Percentiles rank a stretch among this genome's conserved stretches.
phyloP scores from a whole-genome alignment of 37 sponge, comb jelly and placozoan species.

The Aplysina aerophoba region DNA sequence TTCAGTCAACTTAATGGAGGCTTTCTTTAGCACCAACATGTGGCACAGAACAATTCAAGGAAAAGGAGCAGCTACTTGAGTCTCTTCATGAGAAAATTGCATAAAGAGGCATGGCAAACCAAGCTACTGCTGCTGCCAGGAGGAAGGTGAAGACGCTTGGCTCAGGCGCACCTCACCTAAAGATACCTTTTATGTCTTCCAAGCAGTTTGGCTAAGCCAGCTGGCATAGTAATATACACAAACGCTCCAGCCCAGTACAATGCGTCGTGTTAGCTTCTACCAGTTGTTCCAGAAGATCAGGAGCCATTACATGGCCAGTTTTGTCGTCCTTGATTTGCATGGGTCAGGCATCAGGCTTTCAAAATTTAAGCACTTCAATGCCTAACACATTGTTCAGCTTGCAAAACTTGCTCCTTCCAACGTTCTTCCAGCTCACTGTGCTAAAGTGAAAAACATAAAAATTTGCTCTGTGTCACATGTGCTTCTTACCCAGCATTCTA shows the following conservation, averaged over 20 bases:
- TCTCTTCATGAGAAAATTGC: not conserved
- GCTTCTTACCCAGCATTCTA: no score
- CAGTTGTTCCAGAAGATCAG: not conserved
- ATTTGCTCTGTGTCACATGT: no score
- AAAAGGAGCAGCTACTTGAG: slow-evolving; percentile 7
- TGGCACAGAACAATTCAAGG: not conserved
- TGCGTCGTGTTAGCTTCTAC: not conserved
- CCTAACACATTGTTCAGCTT: not conserved
- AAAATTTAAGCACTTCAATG: not conserved
- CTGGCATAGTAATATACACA: not conserved
- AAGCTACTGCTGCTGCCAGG: not conserved
- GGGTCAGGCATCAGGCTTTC: not conserved
- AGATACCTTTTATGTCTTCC: not conserved
- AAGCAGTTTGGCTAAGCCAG: not conserved
- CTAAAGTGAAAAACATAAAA: no score
- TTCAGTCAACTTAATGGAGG: not conserved
- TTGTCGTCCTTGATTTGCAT: slow-evolving; percentile 1
- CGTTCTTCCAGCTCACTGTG: not conserved
- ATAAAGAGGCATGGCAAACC: not conserved
- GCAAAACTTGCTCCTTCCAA: not conserved
- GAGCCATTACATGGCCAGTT: not conserved
- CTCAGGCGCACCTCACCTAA: not conserved
- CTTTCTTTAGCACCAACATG: not conserved
- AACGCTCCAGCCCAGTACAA: not conserved
- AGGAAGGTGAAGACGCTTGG: not conserved